Evolutionary conservation across 2,797 vertebrate species (phyloP).

Genomic region (Harpagifer antarcticus): DNA sequence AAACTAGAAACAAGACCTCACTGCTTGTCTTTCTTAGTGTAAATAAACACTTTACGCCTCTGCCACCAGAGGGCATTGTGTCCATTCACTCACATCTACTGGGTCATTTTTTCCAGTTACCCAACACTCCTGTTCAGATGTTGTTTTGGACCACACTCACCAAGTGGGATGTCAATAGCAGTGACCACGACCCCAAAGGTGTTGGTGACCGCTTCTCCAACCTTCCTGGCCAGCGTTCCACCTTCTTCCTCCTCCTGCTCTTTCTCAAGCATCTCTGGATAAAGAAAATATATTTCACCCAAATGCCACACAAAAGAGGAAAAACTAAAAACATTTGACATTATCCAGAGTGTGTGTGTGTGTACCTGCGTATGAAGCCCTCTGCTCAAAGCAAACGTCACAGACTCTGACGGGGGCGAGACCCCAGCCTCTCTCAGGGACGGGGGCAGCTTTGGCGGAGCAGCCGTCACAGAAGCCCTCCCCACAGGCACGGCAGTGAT

Average conservation of each 20-base stretch:
- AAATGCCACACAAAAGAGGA: slow-evolving; percentile 18
- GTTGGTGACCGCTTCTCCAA: slow-evolving; percentile 97
- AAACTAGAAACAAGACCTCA: slow-evolving; percentile 35
- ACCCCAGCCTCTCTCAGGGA: slow-evolving; percentile 98
- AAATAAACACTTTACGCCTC: slow-evolving; percentile 18
- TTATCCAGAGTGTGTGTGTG: slow-evolving; percentile 3
- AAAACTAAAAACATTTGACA: background rate
- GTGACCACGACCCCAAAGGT: slow-evolving; percentile 97
- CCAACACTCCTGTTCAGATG: slow-evolving; percentile 44
- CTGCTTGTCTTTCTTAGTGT: slow-evolving; percentile 10
- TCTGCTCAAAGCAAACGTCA: slow-evolving; percentile 90
- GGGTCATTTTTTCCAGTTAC: slow-evolving; percentile 39
- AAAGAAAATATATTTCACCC: slow-evolving; percentile 5
- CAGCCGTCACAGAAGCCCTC: slow-evolving; percentile 98
- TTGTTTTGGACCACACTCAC: slow-evolving; percentile 82
- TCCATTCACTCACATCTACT: slow-evolving; percentile 27
- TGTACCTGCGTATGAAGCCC: slow-evolving; percentile 74
- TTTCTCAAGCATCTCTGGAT: slow-evolving; percentile 76
- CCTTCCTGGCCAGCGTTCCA: slow-evolving; percentile 95
- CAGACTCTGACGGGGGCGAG: slow-evolving; percentile 96
- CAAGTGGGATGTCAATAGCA: slow-evolving; percentile 98
- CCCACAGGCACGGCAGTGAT: slow-evolving; percentile 98
- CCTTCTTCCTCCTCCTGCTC: slow-evolving; percentile 93
- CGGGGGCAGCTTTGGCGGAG: slow-evolving; percentile 93
- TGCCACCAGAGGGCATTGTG: slow-evolving; percentile 69